phyloP scores from a whole-genome alignment of 1,140 invertebrate species.

The Dendrolimus punctatus region DNA sequence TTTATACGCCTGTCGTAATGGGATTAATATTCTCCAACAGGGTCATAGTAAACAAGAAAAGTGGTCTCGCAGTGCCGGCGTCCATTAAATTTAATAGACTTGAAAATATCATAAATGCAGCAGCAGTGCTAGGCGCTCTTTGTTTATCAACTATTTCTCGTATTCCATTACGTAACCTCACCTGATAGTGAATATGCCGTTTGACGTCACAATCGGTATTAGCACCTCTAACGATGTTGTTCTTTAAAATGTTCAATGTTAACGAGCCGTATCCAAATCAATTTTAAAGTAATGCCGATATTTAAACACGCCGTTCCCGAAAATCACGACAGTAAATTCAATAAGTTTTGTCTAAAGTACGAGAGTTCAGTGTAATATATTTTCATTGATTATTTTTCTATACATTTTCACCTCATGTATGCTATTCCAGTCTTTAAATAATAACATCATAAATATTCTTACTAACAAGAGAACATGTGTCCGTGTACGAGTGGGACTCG shows the following conservation, averaged over 20 bases:
- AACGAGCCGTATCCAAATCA: background rate
- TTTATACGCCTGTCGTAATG: conserved; percentile 17
- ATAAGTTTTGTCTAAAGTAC: background rate
- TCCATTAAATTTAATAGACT: conserved; percentile 16
- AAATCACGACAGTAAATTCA: conserved; percentile 8
- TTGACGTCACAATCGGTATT: too few relatives aligned
- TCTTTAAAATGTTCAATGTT: background rate
- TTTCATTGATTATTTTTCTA: conserved; percentile 2
- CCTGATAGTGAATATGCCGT: too few relatives aligned
- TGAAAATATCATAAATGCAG: too few relatives aligned
- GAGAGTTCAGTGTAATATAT: background rate
- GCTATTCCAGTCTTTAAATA: too few relatives aligned
- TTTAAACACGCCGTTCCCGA: background rate
- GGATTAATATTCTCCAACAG: conserved; percentile 18
- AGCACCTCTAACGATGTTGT: too few relatives aligned
- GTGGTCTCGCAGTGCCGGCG: conserved; percentile 13
- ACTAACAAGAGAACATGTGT: too few relatives aligned
- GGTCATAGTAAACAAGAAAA: conserved; percentile 22
- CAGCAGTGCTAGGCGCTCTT: too few relatives aligned
- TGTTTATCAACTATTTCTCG: too few relatives aligned
- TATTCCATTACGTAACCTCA: too few relatives aligned
- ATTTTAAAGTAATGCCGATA: background rate
- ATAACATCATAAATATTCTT: too few relatives aligned
- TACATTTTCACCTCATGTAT: background rate
- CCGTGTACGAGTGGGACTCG: too few relatives aligned